These are phyloP conservation scores for Sarotherodon lohbergeri DNA, from an alignment of 2,113 vertebrate species.

Conservation along the genomic window DNA sequence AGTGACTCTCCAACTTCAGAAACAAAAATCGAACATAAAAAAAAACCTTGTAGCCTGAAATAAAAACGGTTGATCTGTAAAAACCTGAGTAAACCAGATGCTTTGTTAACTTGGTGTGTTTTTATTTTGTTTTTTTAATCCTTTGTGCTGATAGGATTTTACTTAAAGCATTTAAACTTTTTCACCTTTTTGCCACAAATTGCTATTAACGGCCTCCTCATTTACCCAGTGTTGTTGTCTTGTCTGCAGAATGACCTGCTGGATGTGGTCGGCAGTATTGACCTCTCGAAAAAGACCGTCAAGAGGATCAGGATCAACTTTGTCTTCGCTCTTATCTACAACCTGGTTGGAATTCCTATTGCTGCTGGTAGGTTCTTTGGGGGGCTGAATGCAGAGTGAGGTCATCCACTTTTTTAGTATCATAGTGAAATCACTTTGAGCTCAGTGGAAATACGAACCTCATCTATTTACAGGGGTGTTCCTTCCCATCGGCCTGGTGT, in stretches of 20 bases:
- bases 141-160: background rate
- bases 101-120: background rate
- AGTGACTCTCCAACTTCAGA: background rate
- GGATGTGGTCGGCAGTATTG: constrained; percentile 92
- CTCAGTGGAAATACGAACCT: background rate
- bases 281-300: constrained; percentile 92
- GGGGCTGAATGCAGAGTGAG: background rate
- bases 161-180: background rate
- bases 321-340: constrained; percentile 92
- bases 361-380: constrained; percentile 81
- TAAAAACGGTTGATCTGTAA: background rate
- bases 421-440: background rate
- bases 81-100: background rate
- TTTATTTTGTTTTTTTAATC: background rate
- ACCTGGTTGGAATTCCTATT: constrained; percentile 91
- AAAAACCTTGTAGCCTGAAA: background rate
- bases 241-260: constrained; percentile 85
- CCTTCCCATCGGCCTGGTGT: constrained; percentile 85
- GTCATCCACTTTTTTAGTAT: background rate
- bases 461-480: constrained; percentile 79
- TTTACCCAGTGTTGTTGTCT: background rate
- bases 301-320: constrained; percentile 90
- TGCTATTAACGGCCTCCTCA: fast-evolving
- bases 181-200: background rate
- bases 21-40: background rate